phyloP scores from a whole-genome alignment of 92 coral and sea anemone species.

The Desmophyllum pertusum region DNA sequence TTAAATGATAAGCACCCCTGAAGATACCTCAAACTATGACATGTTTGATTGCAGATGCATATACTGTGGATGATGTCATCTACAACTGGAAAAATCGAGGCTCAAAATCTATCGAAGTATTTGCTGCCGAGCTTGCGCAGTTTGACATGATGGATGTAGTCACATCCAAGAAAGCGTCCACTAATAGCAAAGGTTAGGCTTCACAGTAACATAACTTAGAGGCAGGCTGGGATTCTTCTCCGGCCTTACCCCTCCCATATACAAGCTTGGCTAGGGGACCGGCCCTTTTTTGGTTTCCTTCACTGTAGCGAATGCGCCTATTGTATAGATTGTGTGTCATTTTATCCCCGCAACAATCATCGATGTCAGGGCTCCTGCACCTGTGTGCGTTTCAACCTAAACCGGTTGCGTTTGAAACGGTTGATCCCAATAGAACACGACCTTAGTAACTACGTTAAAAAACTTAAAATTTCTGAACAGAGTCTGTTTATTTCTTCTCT shows the following conservation, averaged over 20 bases:
- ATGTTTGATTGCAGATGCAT: constrained; percentile 76
- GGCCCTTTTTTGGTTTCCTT: too few relatives aligned
- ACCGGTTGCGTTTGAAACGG: too few relatives aligned
- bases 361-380: too few relatives aligned
- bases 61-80: constrained; percentile 81
- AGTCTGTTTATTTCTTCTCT: background rate
- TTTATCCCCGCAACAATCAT: too few relatives aligned
- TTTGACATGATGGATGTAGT: constrained; percentile 76
- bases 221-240: too few relatives aligned
- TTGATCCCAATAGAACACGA: too few relatives aligned
- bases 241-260: too few relatives aligned
- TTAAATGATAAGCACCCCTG: background rate
- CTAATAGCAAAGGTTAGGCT: constrained; percentile 79
- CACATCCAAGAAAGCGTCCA: constrained; percentile 78
- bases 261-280: too few relatives aligned
- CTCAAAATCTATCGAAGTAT: constrained; percentile 72
- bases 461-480: background rate
- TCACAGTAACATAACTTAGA: background rate
- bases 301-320: too few relatives aligned
- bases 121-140: constrained; percentile 86
- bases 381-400: background rate
- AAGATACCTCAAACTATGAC: background rate
- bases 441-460: background rate
- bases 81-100: constrained; percentile 81
- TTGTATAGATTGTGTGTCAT: too few relatives aligned